Evolutionary conservation across 2,113 vertebrate species (phyloP).

Genomic region (Macquaria ambigua): DNA sequence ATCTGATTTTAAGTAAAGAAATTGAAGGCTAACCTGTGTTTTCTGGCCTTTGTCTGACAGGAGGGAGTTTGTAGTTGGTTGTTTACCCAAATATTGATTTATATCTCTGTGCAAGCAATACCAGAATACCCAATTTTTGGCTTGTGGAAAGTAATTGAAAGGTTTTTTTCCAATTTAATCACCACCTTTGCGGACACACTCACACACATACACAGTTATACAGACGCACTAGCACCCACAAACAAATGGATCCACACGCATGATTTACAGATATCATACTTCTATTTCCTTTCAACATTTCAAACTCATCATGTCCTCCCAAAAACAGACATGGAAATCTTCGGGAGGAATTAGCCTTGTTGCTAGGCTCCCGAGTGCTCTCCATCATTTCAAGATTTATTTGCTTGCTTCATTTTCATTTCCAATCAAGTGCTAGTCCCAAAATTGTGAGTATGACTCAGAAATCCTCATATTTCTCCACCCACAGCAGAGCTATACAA

Average conservation of each 20-base stretch:
- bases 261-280: slow-evolving; percentile 5
- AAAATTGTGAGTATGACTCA: slow-evolving; percentile 14
- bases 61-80: slow-evolving; percentile 30
- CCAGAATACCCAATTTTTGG: slow-evolving; percentile 1
- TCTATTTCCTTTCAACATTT: slow-evolving; percentile 30
- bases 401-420: slow-evolving; percentile 39
- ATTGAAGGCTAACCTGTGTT: slow-evolving; percentile 29
- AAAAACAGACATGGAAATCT: slow-evolving; percentile 18
- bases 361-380: slow-evolving; percentile 33
- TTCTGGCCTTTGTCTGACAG: slow-evolving; percentile 9
- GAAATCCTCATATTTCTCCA: slow-evolving; percentile 13
- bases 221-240: neutral
- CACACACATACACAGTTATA: neutral
- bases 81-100: slow-evolving; percentile 59
- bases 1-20: slow-evolving; percentile 60
- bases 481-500: slow-evolving; percentile 17
- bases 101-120: slow-evolving; percentile 28
- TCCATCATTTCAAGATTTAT: slow-evolving; percentile 17
- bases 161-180: slow-evolving; percentile 31
- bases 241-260: slow-evolving; percentile 4
- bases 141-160: slow-evolving; percentile 21
- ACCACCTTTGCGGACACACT: neutral
- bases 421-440: slow-evolving; percentile 39
- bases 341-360: slow-evolving; percentile 24
- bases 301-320: slow-evolving; percentile 22